A percentile compares a stretch with the other conserved stretches of the same genome.
Evolutionary conservation across 2,113 vertebrate genomes (phyloP).

Genomic region (Xiphophorus hellerii): DNA sequence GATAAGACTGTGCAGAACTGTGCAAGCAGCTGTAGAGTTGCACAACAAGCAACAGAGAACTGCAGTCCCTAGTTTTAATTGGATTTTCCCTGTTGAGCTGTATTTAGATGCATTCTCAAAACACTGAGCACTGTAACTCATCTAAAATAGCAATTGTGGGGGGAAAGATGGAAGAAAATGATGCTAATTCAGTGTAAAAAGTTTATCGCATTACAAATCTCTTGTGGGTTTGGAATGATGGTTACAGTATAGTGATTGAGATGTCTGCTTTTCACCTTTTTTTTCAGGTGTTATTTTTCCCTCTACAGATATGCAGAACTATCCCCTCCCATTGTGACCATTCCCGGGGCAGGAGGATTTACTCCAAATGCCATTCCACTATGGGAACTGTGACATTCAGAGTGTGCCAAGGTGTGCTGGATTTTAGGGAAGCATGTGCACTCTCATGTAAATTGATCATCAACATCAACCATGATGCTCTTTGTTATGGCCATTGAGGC

Average conservation of each 20-base stretch:
- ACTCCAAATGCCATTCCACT: constrained; percentile 81
- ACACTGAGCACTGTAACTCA: constrained; percentile 35
- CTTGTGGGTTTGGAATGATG: neutral
- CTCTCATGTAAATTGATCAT: constrained; percentile 70
- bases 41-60: constrained; percentile 48
- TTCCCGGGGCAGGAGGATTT: constrained; percentile 64
- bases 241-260: constrained; percentile 6
- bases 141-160: constrained; percentile 47
- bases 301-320: constrained; percentile 52
- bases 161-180: neutral
- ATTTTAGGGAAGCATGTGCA: constrained; percentile 65
- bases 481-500: constrained; percentile 59
- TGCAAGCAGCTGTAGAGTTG: constrained; percentile 53
- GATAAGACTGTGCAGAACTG: constrained; percentile 53
- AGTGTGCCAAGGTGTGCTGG: constrained; percentile 68
- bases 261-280: neutral
- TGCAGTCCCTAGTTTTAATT: constrained; percentile 69
- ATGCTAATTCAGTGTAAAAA: neutral
- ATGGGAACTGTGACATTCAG: constrained; percentile 80
- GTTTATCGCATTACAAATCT: neutral
- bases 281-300: neutral
- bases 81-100: constrained; percentile 48
- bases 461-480: constrained; percentile 55
- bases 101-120: constrained; percentile 53
- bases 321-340: constrained; percentile 52